Evolutionary conservation across 1,140 invertebrate genomes (phyloP).

Genomic region (Rhagoletis zephyria): DNA sequence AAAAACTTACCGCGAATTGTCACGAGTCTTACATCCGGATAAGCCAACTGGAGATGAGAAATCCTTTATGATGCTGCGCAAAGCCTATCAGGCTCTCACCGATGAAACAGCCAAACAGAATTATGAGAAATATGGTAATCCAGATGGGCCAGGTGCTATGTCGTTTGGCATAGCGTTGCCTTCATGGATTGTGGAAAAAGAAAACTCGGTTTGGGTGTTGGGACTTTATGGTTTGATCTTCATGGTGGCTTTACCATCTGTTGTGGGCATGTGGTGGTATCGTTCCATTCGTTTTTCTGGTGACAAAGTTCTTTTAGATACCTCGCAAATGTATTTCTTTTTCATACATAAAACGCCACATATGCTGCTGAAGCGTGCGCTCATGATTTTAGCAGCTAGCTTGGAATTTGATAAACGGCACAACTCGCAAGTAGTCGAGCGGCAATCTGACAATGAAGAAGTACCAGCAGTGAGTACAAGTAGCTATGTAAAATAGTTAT

Average conservation of each 20-base stretch:
- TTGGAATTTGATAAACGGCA: conserved; percentile 95
- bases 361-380: conserved; percentile 93
- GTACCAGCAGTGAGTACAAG: conserved; percentile 84
- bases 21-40: conserved; percentile 96
- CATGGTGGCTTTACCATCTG: conserved; percentile 95
- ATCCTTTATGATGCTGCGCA: conserved; percentile 97
- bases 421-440: conserved; percentile 94
- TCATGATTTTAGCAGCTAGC: conserved; percentile 96
- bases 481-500: no score
- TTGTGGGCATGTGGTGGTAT: conserved; percentile 99
- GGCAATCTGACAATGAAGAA: conserved; percentile 95
- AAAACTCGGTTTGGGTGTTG: conserved; percentile 98
- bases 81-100: conserved; percentile 93
- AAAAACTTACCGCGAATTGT: conserved; percentile 94
- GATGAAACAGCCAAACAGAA: conserved; percentile 97
- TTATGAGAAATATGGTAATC: conserved; percentile 99
- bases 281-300: conserved; percentile 96
- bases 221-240: conserved; percentile 96
- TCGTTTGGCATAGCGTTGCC: conserved; percentile 99
- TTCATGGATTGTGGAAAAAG: conserved; percentile 99
- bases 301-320: conserved; percentile 95
- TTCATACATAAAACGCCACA: conserved; percentile 96
- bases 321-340: conserved; percentile 94
- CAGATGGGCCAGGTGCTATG: conserved; percentile 98
- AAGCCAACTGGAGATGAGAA: conserved; percentile 97